Base-by-base conservation (phyloP, 2,888 invertebrate genomes). In the Microctonus brassicae region DNA sequence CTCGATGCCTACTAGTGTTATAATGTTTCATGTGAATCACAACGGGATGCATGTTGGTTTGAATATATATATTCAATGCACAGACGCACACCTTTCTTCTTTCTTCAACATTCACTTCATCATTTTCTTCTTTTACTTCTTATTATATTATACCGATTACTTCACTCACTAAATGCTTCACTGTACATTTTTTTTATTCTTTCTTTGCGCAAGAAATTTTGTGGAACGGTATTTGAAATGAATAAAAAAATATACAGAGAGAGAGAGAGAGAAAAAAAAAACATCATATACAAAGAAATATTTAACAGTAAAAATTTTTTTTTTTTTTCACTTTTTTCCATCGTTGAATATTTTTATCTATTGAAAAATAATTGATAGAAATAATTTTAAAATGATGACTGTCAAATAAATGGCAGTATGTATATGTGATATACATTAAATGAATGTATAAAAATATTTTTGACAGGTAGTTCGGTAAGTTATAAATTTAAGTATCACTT, bases 1-100 rank as follows among this genome's bases (percentile, higher is more conserved):
- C 75, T 68, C 55, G 61, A 74, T 62, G 29, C 61, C 64, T 47
- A 47, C 47, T 47, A 42, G 61, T 55, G 69, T 62, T 69, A 62
- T 62, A 69, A 62, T 69, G 36, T n/a, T 55, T 24, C 10, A 24
- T 26, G 55, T 55, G 55, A 11, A 2, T 55, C 47, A n/a, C 47
- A 47, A 47, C 47, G 47, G 47, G 47, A 47, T 17, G 9, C 47
- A 42, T 42, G 47, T n/a, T n/a, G n/a, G n/a, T n/a, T 47, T 47
- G 17, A 47, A 17, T 17, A 47, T 47, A 47, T 47, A 47, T 47
- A 17, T 47, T 47, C 17, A 60, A 60, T 34, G 60, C 60, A 34
- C 60, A 4, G 33, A 10, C 34, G 34, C 34, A 33, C 34, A 33
- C 42, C 34, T 64, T 53, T 33, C 24, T 47, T 64, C 4, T 22